Base-by-base conservation (phyloP, 2,888 invertebrate species). In the Drosophila cognata region DNA sequence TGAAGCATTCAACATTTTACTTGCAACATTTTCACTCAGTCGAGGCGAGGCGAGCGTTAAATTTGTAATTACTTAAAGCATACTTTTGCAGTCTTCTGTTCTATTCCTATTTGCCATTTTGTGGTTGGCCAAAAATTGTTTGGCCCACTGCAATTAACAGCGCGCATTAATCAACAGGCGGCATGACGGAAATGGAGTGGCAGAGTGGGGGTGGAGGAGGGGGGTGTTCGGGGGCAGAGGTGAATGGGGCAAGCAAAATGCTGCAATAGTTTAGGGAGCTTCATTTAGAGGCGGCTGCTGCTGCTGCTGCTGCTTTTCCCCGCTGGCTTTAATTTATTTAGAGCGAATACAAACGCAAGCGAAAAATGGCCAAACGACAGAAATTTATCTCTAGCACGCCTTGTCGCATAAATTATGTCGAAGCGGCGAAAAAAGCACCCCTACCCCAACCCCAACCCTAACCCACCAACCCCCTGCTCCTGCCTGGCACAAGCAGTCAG, bases 341-440 rank as follows among this genome's bases (percentile, higher is more conserved):
- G 87, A 89, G 77, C 87, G 79, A 84, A 86, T 77, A 89, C 82
- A 75, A 77, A 83, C 81, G 87, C 87, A 63, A 88, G 84, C 87
- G 74, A 86, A 87, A 88, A 87, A 87, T 86, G 84, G 88, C 86
- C 86, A 88, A 88, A 82, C 79, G 86, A 85, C 88, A 74, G 82
- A 86, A 86, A 86, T 86, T 86, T 86, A 86, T 86, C 88, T 88
- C 78, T 74, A 64, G 86, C 77, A 81, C 82, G 89, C 87, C 84
- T 82, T 87, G 87, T 83, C 84, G 88, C 89, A 88, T 89, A 88
- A 88, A 88, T 88, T 88, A 89, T 87, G 82, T 84, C 72, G 81
- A 74, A 77, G 77, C 50, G 63, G 60, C 69, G 28, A 58, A 56
- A 46, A 36, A 41, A 28, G 28, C 10, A 35, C 25, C 55, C 52